Conservation (phyloP, 2,797 vertebrate genomes). For the Sebastes taczanowskii region DNA sequence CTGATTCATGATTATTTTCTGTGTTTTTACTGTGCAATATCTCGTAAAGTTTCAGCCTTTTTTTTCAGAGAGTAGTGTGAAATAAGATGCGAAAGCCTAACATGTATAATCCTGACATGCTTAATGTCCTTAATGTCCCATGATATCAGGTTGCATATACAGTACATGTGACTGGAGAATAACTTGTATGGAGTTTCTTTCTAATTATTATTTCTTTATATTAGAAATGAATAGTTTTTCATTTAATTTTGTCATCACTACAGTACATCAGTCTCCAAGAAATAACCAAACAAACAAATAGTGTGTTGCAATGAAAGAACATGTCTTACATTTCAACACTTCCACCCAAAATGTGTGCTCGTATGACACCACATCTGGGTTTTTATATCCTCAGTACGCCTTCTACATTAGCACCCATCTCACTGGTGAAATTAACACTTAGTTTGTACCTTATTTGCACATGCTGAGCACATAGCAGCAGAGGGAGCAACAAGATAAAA, state of each 20-base stretch:
- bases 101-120: too few species aligned
- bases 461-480: background rate
- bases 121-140: too few species aligned
- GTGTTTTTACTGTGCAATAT: background rate
- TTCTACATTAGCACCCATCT: background rate
- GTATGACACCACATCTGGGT: background rate
- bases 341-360: background rate
- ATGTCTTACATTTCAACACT: background rate
- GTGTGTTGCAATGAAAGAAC: background rate
- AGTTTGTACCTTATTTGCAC: slow-evolving; percentile 5
- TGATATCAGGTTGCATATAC: too few species aligned
- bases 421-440: background rate
- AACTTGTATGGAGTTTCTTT: background rate
- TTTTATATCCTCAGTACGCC: background rate
- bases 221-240: background rate
- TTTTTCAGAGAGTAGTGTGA: too few species aligned
- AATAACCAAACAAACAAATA: background rate
- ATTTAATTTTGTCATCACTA: background rate
- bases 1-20: background rate
- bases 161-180: background rate
- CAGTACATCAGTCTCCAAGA: background rate
- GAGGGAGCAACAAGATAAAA: background rate
- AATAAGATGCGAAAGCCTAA: too few species aligned
- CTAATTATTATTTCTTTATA: background rate
- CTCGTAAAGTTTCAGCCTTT: background rate